phyloP scores from a whole-genome alignment of 37 sponge, comb jelly and placozoan species.

The Dysidea cf. avara region DNA sequence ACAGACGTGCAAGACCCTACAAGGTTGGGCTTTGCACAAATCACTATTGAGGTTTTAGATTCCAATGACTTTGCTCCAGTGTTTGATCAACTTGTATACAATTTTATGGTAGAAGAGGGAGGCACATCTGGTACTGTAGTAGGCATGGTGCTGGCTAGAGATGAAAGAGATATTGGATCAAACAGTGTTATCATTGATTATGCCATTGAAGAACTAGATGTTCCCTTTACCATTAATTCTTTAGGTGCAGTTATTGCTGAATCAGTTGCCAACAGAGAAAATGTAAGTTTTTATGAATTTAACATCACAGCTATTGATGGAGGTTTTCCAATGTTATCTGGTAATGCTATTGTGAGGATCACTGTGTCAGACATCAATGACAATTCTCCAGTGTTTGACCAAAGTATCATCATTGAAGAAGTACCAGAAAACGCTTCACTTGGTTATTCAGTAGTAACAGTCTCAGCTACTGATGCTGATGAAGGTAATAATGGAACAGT shows the following conservation, averaged over 20 bases:
- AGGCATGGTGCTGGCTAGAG: slow-evolving; percentile 53
- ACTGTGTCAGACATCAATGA: slow-evolving; percentile 60
- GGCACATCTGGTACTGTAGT: slow-evolving; percentile 15
- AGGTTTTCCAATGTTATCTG: slow-evolving; percentile 51
- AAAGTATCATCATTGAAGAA: slow-evolving; percentile 6
- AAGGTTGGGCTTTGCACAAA: slow-evolving; percentile 31
- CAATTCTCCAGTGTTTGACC: slow-evolving; percentile 51
- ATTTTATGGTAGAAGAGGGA: slow-evolving; percentile 43
- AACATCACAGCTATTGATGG: slow-evolving; percentile 60
- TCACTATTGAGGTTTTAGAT: slow-evolving; percentile 37
- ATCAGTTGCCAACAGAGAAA: slow-evolving; percentile 43
- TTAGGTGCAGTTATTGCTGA: slow-evolving; percentile 27
- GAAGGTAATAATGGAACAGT: slow-evolving; percentile 43
- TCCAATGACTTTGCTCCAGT: slow-evolving; percentile 52
- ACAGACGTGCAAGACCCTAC: slow-evolving; percentile 22
- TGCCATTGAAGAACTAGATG: background rate
- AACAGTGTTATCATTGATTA: slow-evolving; percentile 46
- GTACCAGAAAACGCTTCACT: slow-evolving; percentile 38
- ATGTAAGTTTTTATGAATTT: background rate
- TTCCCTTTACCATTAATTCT: slow-evolving; percentile 28
- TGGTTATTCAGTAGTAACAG: slow-evolving; percentile 28
- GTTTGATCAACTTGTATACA: slow-evolving; percentile 24
- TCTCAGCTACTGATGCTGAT: slow-evolving; percentile 55
- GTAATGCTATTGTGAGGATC: slow-evolving; percentile 42
- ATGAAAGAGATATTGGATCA: slow-evolving; percentile 24